phyloP scores from a whole-genome alignment of 2,888 invertebrate species.

The Drosophila austrosaltans region DNA sequence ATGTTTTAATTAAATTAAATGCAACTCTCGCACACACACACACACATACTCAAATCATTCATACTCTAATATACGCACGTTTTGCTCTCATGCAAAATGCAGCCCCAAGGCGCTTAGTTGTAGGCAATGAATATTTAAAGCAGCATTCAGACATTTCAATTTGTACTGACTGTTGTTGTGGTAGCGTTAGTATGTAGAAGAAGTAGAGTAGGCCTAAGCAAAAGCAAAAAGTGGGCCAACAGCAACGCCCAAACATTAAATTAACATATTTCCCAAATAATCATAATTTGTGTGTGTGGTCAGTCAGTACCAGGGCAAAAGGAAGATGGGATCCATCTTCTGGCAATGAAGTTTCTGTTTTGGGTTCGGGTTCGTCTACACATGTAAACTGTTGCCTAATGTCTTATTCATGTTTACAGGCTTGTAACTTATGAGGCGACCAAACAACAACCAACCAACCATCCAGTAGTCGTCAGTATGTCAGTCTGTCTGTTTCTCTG shows the following conservation, averaged over 20 bases:
- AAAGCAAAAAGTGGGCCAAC: constrained; percentile 11
- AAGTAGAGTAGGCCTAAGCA: neutral
- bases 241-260: constrained; percentile 71
- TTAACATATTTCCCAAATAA: constrained; percentile 77
- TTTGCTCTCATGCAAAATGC: constrained; percentile 52
- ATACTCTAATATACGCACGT: constrained; percentile 14
- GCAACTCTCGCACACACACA: constrained; percentile 12
- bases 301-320: neutral
- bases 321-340: constrained; percentile 10
- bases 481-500: constrained; percentile 24
- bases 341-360: constrained; percentile 43
- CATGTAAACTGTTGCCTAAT: constrained; percentile 71
- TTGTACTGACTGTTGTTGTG: constrained; percentile 28
- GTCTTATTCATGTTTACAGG: constrained; percentile 75
- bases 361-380: constrained; percentile 49
- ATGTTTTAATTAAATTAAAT: constrained; percentile 73
- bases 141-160: constrained; percentile 61
- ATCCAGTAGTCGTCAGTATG: neutral
- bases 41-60: neutral
- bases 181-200: neutral
- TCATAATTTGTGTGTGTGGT: constrained; percentile 60
- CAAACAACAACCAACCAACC: neutral
- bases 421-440: constrained; percentile 51
- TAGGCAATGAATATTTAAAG: constrained; percentile 67
- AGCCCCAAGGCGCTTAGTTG: constrained; percentile 36